Base-by-base conservation (phyloP, 1,140 invertebrate genomes). In the Pseudobourletiella spinata region DNA sequence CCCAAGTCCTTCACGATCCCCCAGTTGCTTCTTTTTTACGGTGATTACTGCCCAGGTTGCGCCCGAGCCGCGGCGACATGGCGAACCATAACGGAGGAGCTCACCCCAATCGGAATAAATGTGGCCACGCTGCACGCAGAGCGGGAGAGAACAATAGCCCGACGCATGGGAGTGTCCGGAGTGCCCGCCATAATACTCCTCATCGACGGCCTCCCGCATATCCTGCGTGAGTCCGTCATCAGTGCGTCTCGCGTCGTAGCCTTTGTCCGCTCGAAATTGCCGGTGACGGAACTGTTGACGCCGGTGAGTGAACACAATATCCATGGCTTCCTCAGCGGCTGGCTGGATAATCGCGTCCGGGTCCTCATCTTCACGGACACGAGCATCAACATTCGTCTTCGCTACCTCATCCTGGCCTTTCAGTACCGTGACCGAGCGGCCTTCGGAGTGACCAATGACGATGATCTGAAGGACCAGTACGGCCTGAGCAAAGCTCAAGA, bases 301-400 rank as follows among this genome's bases (percentile, higher is more conserved):
- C 79, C 78, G 51, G 75, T 97, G 4, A 84, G 80, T 57, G 85
- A 91, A 70, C 74, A 79, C 16, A 89, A 87, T 71, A 76, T 89
- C 46, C 83, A 90, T 46, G 76, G 76, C 3, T 97, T 96, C 14
- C 77, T 97, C 0, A 82, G 81, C 56, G 89, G 89, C 28, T 97
- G 93, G 87, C 78, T 81, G 52, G 93, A 97, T 76, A 97, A 97
- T 75, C 82, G 84, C 74, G 88, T 97, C 42, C 82, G 93, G 57
- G 91, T 86, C 26, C 75, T 97, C 32, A 86, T 97, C 68, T 91
- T 96, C 75, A 55, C 88, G 90, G 69, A 86, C 84, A 50, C 80
- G 84, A 63, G 82, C 84, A 57, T 79, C 81, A 56, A 57, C 3
- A 82, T 89, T 6, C 81, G 89, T 35, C 77, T 95, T 25, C 76